Conservation (phyloP, 2,888 invertebrate genomes). For the Xylocampa areola region DNA sequence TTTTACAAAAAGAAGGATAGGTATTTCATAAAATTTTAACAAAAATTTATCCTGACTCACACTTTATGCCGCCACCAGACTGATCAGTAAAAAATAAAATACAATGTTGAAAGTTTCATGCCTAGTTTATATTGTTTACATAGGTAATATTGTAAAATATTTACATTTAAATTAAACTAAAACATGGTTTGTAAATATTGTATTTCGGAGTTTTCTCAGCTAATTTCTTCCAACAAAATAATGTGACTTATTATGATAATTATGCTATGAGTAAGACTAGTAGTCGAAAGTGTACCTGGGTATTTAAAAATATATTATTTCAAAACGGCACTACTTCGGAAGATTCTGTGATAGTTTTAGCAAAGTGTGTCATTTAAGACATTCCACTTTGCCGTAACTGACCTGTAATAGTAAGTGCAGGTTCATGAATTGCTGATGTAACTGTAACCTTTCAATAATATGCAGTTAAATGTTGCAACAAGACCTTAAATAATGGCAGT, state of each 20-base stretch:
- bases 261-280: background rate
- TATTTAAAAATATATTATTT: background rate
- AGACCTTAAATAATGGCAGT: constrained; percentile 14
- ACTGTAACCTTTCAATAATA: constrained; percentile 17
- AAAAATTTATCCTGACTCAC: background rate
- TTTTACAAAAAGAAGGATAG: too few species aligned
- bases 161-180: constrained; percentile 25
- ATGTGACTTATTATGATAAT: constrained; percentile 15
- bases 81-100: background rate
- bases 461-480: constrained; percentile 31
- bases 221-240: constrained; percentile 37
- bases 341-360: background rate
- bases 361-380: constrained; percentile 12
- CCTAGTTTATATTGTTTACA: background rate
- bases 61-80: background rate
- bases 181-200: constrained; percentile 29
- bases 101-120: constrained; percentile 2
- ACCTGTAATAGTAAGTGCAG: constrained; percentile 8
- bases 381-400: constrained; percentile 1
- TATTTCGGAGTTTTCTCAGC: constrained; percentile 18
- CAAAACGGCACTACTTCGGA: background rate
- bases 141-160: constrained; percentile 16
- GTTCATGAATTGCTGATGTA: constrained; percentile 20
- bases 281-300: background rate
- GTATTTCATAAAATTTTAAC: too few species aligned